Conservation (phyloP, 2,113 vertebrate genomes). For the Dasyurus viverrinus region DNA sequence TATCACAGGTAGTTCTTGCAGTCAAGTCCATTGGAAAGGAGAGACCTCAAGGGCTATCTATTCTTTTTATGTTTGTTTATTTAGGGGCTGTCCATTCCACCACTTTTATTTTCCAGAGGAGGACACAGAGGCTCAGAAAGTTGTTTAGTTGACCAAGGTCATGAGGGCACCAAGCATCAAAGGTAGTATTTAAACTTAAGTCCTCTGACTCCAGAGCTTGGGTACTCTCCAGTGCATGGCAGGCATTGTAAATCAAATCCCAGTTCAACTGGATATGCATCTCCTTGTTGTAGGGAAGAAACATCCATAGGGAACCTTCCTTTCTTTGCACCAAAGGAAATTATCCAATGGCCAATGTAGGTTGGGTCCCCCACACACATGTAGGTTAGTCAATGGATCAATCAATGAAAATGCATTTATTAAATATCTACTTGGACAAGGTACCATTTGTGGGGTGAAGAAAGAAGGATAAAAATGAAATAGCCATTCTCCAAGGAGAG, state of each 20-base stretch:
- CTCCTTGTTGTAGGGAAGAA: neutral
- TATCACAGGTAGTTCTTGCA: neutral
- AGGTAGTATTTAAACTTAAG: neutral
- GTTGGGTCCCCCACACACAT: neutral
- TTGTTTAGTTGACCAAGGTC: neutral
- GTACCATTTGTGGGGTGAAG: neutral
- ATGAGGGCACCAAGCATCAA: too few species aligned
- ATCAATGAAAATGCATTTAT: neutral
- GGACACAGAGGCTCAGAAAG: neutral
- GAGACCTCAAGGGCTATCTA: neutral
- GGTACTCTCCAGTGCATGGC: neutral
- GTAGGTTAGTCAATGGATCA: neutral
- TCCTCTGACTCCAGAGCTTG: neutral
- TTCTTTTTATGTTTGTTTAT: too few species aligned
- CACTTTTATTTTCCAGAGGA: neutral
- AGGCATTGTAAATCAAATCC: neutral
- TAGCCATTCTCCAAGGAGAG: neutral
- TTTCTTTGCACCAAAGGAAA: neutral
- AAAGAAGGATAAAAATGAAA: neutral
- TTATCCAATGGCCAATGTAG: neutral
- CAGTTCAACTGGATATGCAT: neutral
- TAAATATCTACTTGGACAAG: neutral
- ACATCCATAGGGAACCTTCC: neutral
- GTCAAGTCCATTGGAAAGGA: neutral
- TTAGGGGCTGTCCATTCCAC: neutral